These are phyloP conservation scores for Caenorhabditis virilis DNA, from an alignment of 2,888 invertebrate species.

Conservation along the genomic window DNA sequence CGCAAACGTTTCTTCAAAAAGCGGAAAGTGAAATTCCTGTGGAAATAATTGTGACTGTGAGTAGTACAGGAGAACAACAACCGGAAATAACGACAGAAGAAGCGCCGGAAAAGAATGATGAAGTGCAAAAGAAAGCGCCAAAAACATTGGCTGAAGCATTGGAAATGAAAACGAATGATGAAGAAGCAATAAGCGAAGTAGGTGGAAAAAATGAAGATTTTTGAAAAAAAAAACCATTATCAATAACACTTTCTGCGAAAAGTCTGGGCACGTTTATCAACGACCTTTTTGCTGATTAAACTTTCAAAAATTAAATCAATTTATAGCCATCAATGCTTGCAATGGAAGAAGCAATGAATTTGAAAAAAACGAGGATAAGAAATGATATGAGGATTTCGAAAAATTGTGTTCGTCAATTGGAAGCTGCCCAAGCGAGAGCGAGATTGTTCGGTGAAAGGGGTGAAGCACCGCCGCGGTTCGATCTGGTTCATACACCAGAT, in stretches of 20 bases:
- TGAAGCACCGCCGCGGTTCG: conserved; percentile 12
- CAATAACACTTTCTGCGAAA: too few relatives aligned
- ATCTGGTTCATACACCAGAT: conserved; percentile 18
- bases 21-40: background rate
- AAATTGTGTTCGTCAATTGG: conserved; percentile 31
- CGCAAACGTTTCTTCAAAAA: background rate
- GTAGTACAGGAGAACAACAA: background rate
- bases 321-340: too few relatives aligned
- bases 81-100: conserved; percentile 1
- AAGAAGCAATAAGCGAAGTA: too few relatives aligned
- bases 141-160: conserved; percentile 20
- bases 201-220: too few relatives aligned
- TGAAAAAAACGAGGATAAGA: conserved; percentile 16
- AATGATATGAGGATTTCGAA: conserved; percentile 24
- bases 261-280: too few relatives aligned
- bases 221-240: too few relatives aligned
- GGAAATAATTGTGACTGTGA: background rate
- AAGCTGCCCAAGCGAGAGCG: conserved; percentile 30
- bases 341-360: too few relatives aligned
- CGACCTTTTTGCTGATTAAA: too few relatives aligned
- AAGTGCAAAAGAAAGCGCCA: conserved; percentile 10
- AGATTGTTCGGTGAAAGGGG: conserved; percentile 27
- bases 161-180: conserved; percentile 3
- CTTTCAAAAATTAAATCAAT: too few relatives aligned
- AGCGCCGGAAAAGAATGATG: conserved; percentile 2